Conservation (phyloP, 1,140 invertebrate species). For the Mercenaria mercenaria region DNA sequence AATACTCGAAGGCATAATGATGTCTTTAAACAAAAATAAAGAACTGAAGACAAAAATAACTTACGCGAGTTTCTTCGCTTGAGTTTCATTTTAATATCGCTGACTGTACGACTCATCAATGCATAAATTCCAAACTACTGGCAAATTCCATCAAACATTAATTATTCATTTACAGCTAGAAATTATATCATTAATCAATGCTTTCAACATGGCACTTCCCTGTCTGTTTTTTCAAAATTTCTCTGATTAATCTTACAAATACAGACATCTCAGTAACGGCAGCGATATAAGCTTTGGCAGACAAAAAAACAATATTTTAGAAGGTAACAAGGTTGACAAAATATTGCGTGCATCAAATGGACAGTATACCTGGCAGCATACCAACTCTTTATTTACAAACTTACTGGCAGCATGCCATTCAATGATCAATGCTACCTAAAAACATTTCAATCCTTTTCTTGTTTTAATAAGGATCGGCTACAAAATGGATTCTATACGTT, state of each 20-base stretch:
- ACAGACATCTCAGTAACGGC: too few relatives aligned
- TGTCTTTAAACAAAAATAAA: too few relatives aligned
- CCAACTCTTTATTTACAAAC: slow-evolving; percentile 62
- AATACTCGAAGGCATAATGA: too few relatives aligned
- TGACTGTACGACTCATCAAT: slow-evolving; percentile 5
- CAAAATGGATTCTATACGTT: neutral
- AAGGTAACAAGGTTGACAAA: slow-evolving; percentile 48
- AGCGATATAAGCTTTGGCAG: neutral
- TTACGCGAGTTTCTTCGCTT: slow-evolving; percentile 44
- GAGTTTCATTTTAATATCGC: slow-evolving; percentile 36
- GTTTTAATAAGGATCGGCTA: slow-evolving; percentile 10
- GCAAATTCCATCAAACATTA: neutral
- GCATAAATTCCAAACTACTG: neutral
- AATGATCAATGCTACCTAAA: slow-evolving; percentile 55
- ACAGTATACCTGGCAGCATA: slow-evolving; percentile 34
- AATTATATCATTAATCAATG: neutral
- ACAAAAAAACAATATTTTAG: slow-evolving; percentile 11
- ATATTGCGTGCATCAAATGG: slow-evolving; percentile 41
- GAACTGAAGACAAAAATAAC: too few relatives aligned
- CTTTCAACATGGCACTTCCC: neutral
- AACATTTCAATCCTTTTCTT: slow-evolving; percentile 38
- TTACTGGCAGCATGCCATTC: slow-evolving; percentile 52
- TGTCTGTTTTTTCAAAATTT: neutral
- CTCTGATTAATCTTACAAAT: too few relatives aligned
- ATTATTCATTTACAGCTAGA: slow-evolving; percentile 17